Evolutionary conservation across 37 sponge, comb jelly and placozoan species (phyloP), one percentile per base, ranked within the genome.

Genomic region (Aplysina aerophoba): DNA sequence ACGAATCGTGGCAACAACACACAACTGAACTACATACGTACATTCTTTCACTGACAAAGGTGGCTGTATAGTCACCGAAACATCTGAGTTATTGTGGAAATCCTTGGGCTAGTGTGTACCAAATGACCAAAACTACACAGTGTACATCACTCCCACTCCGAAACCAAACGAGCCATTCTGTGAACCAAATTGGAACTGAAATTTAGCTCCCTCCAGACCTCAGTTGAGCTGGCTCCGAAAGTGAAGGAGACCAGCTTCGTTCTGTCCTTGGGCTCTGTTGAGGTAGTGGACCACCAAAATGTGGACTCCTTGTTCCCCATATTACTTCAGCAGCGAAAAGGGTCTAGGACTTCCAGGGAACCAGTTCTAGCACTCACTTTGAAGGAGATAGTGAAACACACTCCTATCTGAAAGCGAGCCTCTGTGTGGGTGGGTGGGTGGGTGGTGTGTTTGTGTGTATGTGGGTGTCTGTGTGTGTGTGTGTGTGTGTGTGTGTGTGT

Each of bases 61-160:
- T n/a, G n/a, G n/a, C n/a, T n/a, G n/a, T n/a, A n/a, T n/a, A n/a
- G n/a, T n/a, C n/a, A n/a, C n/a, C n/a, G 83, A 0, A 77, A 38
- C 0, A 63, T 95, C 20, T 85, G 85, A 30, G 92, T 88, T 77
- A 31, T 77, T 59, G 83, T 95, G n/a, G n/a, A n/a, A n/a, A n/a
- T n/a, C n/a, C n/a, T n/a, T n/a, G n/a, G n/a, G n/a, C n/a, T n/a
- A n/a, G n/a, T n/a, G n/a, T n/a, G n/a, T n/a, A n/a, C n/a, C n/a
- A n/a, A n/a, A n/a, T 34, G 30, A 14, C 15, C 65, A 79, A 39
- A 93, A 93, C 11, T 87, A 87, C 21, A 67, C n/a, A n/a, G n/a
- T 95, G 16, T 56, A 89, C 30, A 92, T 94, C 33, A 59, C 83
- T 33, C 69, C 82, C 58, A 75, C 41, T 75, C 78, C 78, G 41